Evolutionary conservation across 92 coral and sea anemone species (phyloP), one percentile per base, ranked within the genome.

Genomic region (Zoanthus gigantus): DNA sequence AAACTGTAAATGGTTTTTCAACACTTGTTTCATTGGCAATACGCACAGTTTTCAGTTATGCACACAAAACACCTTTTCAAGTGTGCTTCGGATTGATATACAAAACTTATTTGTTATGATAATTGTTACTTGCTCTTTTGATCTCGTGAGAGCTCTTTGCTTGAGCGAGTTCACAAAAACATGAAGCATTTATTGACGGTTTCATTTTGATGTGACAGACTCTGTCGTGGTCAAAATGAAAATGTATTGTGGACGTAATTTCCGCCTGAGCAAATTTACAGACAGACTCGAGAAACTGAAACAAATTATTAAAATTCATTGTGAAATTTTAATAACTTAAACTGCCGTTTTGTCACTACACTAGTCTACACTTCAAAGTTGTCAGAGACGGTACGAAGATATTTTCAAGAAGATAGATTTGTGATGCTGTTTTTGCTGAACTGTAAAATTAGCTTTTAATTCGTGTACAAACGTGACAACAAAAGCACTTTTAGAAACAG

Each of bases 251-350:
- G 44, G 66, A 68, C 85, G 75, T 81, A 66, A 48, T 81, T 81
- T 81, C 85, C 85, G 85, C 60, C 74, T 66, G 44, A 81, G 85
- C 75, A 47, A 67, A 60, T 65, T 48, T 81, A 71, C 46, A 81
- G 85, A 45, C 46, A 60, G 72, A 28, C 60, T 65, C 5, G 47
- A 67, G 85, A 81, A 81, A 81, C 85, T 46, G 85, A 81, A 81
- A 81, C 85, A 81, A 81, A 8, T 23, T 37, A 2, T 63, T 63
- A 17, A 63, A 23, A 9, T 58, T 45, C 75, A 50, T 29, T 52
- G 47, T 28, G 42, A 53, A 63, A n/a, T 37, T 66, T 66, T 46
- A 81, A 4, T 23, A 65, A 63, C 85, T 81, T 28, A 61, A 79
- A 28, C 16, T 37, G 42, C 3, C 42, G 42, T 37, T 37, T 37